phyloP scores from a whole-genome alignment of 1,140 invertebrate genomes.

The Drosophila navojoa region DNA sequence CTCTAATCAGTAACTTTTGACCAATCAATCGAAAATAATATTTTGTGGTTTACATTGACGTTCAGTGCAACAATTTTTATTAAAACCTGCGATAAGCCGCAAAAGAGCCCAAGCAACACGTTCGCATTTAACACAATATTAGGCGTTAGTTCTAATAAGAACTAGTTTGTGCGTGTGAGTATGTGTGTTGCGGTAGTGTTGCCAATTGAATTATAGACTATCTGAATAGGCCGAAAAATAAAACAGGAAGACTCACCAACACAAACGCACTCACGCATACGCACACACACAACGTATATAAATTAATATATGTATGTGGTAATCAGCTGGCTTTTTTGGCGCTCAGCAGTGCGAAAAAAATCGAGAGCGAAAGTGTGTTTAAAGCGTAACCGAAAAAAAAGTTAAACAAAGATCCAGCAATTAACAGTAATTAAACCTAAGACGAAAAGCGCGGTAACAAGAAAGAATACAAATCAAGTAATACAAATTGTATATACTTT shows the following conservation, averaged over 20 bases:
- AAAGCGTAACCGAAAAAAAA: slow-evolving; percentile 28
- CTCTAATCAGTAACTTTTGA: slow-evolving; percentile 61
- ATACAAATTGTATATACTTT: slow-evolving; percentile 2
- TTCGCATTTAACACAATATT: slow-evolving; percentile 1
- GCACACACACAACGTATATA: too few relatives aligned
- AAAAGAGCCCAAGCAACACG: slow-evolving; percentile 21
- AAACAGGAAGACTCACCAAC: slow-evolving; percentile 15
- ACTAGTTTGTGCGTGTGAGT: background rate
- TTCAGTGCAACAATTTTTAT: slow-evolving; percentile 22
- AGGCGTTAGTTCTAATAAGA: slow-evolving; percentile 8
- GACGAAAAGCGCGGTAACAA: slow-evolving; percentile 9
- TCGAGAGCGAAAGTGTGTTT: slow-evolving; percentile 35
- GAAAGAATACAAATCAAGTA: slow-evolving; percentile 5
- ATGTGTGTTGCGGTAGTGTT: background rate
- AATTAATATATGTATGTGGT: slow-evolving; percentile 9
- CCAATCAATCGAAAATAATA: slow-evolving; percentile 47
- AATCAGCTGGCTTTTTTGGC: slow-evolving; percentile 42
- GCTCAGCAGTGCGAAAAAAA: slow-evolving; percentile 21
- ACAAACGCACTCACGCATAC: slow-evolving; percentile 2
- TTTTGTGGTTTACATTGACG: slow-evolving; percentile 46
- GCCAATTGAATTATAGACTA: slow-evolving; percentile 15
- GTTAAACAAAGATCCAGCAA: slow-evolving; percentile 11
- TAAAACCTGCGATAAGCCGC: slow-evolving; percentile 37
- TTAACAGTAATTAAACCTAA: slow-evolving; percentile 34
- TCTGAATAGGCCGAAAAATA: slow-evolving; percentile 8